Base-by-base conservation (phyloP, 2,113 vertebrate genomes). In the Cephalopterus ornatus region DNA sequence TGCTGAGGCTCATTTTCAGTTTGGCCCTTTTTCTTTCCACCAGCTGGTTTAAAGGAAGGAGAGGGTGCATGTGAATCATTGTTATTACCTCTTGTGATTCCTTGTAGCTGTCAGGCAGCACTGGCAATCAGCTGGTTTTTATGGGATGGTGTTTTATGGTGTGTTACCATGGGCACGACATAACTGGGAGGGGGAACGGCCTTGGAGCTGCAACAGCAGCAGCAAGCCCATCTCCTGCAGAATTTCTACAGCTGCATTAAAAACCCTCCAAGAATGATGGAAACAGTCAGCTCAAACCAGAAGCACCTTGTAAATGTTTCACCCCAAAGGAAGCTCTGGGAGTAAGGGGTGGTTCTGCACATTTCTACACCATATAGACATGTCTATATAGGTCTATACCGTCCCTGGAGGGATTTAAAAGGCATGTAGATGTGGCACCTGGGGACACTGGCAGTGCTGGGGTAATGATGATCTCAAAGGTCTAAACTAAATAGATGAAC, bases 301-400 rank as follows among this genome's bases (percentile, higher is more conserved):
- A 26, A n/a, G 24, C 9, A 22, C 2, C 3, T 9, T 5, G 39
- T 17, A 19, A 55, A 66, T 44, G 26, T n/a, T 84, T 70, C 33
- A 17, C 13, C 42, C 50, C 20, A 28, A 19, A 22, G 35, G 20
- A 4, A 63, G 53, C 44, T 70, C 26, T 53, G 42, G 46, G 37
- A 58, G 6, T 0, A 4, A 70, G n/a, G 12, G 23, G 8, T 0
- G 1, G 3, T 10, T 49, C 46, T 47, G 32, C 26, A 32, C 27
- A 7, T 17, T 5, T n/a, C 56, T 56, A 16, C 8, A 32, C 12
- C 27, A 5, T 14, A 30, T 42, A 20, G 28, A 63, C 14, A 26
- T 6, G 23, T 27, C 58, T 26, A 6, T 62, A 5, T 28, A 4
- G 18, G 24, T 39, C 37, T 28, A 13, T 20, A 30, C 27, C 37